Conservation (phyloP, 2,797 vertebrate genomes). For the Euphonia xanthogaster region DNA sequence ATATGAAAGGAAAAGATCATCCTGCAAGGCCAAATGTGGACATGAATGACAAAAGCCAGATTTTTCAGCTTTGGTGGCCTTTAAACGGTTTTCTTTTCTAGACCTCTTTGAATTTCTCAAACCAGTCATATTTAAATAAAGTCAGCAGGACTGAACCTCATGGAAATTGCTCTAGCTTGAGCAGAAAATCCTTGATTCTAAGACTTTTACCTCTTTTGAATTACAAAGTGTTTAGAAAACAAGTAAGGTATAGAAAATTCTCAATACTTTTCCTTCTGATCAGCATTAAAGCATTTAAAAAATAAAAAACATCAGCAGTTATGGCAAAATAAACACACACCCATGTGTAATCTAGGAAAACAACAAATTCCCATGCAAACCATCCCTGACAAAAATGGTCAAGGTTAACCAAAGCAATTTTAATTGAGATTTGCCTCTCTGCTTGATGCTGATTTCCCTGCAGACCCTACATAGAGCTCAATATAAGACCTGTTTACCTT, state of each 20-base stretch:
- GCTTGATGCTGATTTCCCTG: not conserved
- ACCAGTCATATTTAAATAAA: not conserved
- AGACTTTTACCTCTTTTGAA: not conserved
- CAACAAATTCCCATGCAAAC: not conserved
- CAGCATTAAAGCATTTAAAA: not conserved
- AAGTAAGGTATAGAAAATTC: not conserved
- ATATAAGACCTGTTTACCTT: not conserved
- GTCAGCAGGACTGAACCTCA: not conserved
- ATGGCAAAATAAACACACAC: not conserved
- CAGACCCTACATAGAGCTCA: not conserved
- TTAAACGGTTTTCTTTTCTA: not conserved
- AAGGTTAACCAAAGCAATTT: not conserved
- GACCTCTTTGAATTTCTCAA: not conserved
- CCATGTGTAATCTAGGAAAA: not conserved
- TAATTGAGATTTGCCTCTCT: not conserved
- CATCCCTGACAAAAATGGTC: not conserved
- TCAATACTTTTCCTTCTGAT: not conserved
- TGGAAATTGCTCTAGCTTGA: not conserved
- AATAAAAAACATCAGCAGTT: not conserved
- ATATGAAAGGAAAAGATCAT: not conserved
- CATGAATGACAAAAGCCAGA: not conserved
- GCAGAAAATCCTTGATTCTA: not conserved
- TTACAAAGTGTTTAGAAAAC: not conserved
- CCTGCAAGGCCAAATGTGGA: not conserved
- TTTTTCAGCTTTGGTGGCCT: not conserved